phyloP scores from a whole-genome alignment of 2,888 invertebrate genomes.

The Clostera curtula region DNA sequence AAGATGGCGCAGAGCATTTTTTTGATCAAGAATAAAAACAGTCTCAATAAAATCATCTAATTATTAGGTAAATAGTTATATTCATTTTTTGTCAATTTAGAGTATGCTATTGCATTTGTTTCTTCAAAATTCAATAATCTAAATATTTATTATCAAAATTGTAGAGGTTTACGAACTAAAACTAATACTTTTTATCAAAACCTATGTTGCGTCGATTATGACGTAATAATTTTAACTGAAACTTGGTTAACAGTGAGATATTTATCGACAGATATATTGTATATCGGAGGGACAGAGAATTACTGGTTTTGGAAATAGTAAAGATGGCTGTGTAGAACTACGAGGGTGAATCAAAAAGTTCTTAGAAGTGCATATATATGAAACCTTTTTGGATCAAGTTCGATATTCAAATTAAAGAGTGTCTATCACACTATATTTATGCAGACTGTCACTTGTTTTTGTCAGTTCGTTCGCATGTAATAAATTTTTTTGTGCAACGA shows the following conservation, averaged over 20 bases:
- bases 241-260: conserved; percentile 8
- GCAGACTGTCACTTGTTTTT: no score
- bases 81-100: not conserved
- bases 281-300: conserved; percentile 5
- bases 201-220: conserved; percentile 3
- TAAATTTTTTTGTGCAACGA: no score
- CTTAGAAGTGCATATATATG: no score
- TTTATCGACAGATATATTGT: conserved; percentile 6
- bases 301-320: conserved; percentile 1
- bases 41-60: conserved; percentile 2
- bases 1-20: not conserved
- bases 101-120: not conserved
- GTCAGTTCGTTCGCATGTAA: no score
- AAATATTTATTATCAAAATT: conserved; percentile 8
- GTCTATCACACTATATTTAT: no score
- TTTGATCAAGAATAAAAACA: not conserved
- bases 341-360: no score
- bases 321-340: conserved; percentile 5
- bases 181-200: conserved; percentile 4
- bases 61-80: not conserved
- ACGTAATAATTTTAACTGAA: conserved; percentile 5
- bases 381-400: no score
- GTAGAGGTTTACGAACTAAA: conserved; percentile 8
- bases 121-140: conserved; percentile 2
- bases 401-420: no score